Percentiles rank a stretch among this genome's conserved stretches.
Evolutionary conservation across 2,888 invertebrate species (phyloP).

Genomic region (Apodemia duryi): DNA sequence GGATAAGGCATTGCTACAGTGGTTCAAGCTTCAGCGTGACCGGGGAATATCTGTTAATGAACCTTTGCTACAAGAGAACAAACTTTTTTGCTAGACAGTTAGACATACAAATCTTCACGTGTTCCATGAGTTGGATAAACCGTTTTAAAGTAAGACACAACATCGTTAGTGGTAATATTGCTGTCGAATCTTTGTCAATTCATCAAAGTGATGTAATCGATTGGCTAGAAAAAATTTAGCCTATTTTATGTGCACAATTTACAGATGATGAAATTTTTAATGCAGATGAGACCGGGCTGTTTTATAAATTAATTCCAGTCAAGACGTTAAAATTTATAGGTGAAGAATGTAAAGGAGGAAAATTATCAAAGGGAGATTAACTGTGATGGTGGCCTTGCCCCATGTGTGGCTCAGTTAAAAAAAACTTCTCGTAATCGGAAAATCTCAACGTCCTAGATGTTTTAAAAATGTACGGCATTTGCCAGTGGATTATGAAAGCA

Average conservation of each 20-base stretch:
- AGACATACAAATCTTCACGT: slow-evolving; percentile 29
- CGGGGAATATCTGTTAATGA: slow-evolving; percentile 30
- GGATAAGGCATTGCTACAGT: slow-evolving; percentile 32
- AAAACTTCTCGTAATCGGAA: slow-evolving; percentile 24
- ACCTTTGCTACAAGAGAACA: slow-evolving; percentile 34
- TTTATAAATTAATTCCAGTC: slow-evolving; percentile 36
- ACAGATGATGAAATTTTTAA: slow-evolving; percentile 35
- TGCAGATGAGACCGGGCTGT: slow-evolving; percentile 34
- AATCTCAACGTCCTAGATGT: slow-evolving; percentile 28
- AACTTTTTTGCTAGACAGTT: slow-evolving; percentile 33
- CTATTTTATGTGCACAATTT: slow-evolving; percentile 29
- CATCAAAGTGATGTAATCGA: slow-evolving; percentile 24
- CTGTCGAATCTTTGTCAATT: slow-evolving; percentile 31
- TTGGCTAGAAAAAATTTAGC: slow-evolving; percentile 27
- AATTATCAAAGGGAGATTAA: slow-evolving; percentile 38
- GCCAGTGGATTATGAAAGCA: slow-evolving; percentile 28
- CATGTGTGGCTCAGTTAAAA: slow-evolving; percentile 35
- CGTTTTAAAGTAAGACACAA: slow-evolving; percentile 33
- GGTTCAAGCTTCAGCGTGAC: slow-evolving; percentile 31
- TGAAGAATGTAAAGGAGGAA: slow-evolving; percentile 40
- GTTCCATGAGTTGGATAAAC: slow-evolving; percentile 32
- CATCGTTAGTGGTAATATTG: slow-evolving; percentile 33
- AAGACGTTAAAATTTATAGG: slow-evolving; percentile 39
- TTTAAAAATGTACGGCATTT: slow-evolving; percentile 28
- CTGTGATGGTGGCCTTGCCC: slow-evolving; percentile 40